Conservation (phyloP, 2,113 vertebrate genomes). For the Apaloderma vittatum region DNA sequence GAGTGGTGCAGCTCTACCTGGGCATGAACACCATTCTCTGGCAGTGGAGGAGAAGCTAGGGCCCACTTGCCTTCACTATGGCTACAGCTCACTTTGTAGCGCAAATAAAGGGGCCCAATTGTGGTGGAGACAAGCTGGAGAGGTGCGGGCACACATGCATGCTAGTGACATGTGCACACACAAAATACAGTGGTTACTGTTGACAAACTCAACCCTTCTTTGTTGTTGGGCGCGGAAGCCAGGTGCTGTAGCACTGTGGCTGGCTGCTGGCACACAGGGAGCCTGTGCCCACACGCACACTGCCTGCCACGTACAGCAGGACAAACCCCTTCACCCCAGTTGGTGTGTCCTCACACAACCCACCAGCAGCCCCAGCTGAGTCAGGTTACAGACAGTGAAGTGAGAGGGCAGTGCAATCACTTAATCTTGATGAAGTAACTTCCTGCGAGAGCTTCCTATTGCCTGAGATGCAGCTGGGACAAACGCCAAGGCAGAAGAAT, state of each 20-base stretch:
- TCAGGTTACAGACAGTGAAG: neutral
- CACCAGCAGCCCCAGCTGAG: no score
- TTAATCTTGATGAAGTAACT: neutral
- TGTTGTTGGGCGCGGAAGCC: neutral
- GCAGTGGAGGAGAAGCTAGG: neutral
- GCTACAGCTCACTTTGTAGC: neutral
- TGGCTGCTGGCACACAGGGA: fast-evolving
- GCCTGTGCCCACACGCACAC: fast-evolving
- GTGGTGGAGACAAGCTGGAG: neutral
- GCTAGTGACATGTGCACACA: neutral
- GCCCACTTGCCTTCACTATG: neutral
- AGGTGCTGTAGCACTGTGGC: neutral
- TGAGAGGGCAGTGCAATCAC: neutral
- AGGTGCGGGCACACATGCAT: fast-evolving
- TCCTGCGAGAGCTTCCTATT: neutral
- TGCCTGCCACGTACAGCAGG: neutral
- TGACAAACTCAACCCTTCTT: neutral
- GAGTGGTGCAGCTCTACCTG: fast-evolving
- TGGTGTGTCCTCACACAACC: neutral
- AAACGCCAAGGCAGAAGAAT: neutral
- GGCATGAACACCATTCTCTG: neutral
- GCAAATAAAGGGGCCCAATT: neutral
- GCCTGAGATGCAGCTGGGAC: neutral
- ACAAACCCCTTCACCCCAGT: neutral
- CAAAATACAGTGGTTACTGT: fast-evolving